Evolutionary conservation across 2,113 vertebrate species (phyloP), one percentile per base, ranked within the genome.

Genomic region (Triplophysa siluroides): DNA sequence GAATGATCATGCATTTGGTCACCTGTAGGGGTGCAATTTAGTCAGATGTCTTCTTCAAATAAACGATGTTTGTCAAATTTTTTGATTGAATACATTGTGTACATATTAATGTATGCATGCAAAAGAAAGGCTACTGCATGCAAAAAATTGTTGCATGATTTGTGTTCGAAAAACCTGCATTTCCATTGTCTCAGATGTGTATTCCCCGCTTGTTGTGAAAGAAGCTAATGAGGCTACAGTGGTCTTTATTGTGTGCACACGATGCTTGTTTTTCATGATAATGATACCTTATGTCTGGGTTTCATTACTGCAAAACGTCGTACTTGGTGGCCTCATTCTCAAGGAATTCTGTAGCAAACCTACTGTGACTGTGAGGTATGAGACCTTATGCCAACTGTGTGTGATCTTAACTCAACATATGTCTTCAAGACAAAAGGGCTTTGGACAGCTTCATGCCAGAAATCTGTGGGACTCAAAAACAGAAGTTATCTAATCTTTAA

Each of bases 181-280:
- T 50, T 50, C 11, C 14, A 19, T 8, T 8, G 4, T 56, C 18
- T 58, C n/a, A 58, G n/a, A 58, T 7, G 2, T 19, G n/a, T 6
- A 58, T 58, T n/a, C 12, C 19, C 2, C 4, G 12, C 5, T 70
- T 54, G 16, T 54, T 24, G 21, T 61, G 24, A 21, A 70, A 16
- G 67, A 13, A 33, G 58, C 67, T 47, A 43, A 60, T 38, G 41
- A 38, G n/a, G 38, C 77, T 16, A 52, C 50, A 52, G 50, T 67
- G 7, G 38, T 24, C 41, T 79, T 72, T 79, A 67, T 62, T 60
- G 66, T 79, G 54, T 26, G 26, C 62, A n/a, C 8, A 41, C 29
- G 61, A n/a, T 21, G 43, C 41, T 72, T 9, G 50, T 79, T 72
- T 79, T 80, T 72, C 50, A 80, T 56, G 69, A 56, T 72, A 80